phyloP scores from a whole-genome alignment of 2,113 vertebrate species.

The Pelusios castaneus region DNA sequence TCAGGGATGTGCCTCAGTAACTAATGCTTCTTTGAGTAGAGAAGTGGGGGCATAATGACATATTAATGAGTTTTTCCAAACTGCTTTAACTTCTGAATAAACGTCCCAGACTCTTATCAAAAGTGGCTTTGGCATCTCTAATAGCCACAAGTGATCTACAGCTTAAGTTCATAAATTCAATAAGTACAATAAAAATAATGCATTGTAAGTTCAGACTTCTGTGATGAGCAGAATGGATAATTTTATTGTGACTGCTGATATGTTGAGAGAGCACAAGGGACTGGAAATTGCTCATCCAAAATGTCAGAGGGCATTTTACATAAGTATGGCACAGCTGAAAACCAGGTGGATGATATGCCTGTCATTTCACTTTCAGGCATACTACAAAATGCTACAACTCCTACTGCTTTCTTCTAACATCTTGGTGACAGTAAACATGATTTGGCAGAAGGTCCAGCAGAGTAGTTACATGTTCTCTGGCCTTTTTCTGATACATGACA shows the following conservation, averaged over 20 bases:
- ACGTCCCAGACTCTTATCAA: not conserved
- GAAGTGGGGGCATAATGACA: not conserved
- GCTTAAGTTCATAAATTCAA: not conserved
- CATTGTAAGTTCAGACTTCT: conserved; percentile 39
- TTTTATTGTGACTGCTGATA: conserved; percentile 26
- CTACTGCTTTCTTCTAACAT: not conserved
- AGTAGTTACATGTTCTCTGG: not conserved
- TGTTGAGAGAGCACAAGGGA: conserved; percentile 18
- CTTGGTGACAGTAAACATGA: not conserved
- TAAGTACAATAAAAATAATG: not conserved
- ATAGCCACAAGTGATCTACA: conserved; percentile 9
- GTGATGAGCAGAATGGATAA: conserved; percentile 22
- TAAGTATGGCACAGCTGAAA: conserved; percentile 6
- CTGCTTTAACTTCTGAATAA: conserved; percentile 15
- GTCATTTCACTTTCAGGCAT: not conserved
- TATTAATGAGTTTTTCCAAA: not conserved
- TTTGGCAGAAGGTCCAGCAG: not conserved
- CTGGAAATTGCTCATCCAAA: conserved; percentile 3
- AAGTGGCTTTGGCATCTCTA: not conserved
- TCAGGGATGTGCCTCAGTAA: not conserved
- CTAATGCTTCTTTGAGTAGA: not conserved
- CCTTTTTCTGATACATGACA: not conserved
- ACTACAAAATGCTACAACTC: not conserved
- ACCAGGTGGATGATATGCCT: not conserved
- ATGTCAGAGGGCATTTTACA: conserved; percentile 38